Evolutionary conservation across 2,113 vertebrate species (phyloP), one percentile per base, ranked within the genome.

Genomic region (Rhodinocichla rosea): DNA sequence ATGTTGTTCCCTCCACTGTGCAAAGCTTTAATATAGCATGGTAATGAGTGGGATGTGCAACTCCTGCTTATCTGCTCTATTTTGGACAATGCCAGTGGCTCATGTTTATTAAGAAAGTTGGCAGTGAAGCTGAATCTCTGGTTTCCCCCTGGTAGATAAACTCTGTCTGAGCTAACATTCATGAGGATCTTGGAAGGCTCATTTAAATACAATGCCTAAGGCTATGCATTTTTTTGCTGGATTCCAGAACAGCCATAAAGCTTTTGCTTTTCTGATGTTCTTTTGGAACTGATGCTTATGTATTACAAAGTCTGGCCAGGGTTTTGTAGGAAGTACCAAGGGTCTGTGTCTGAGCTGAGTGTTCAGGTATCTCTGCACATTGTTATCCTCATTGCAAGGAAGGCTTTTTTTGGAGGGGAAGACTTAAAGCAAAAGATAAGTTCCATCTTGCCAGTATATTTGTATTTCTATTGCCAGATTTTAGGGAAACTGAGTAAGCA

Each of bases 21-120:
- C 65, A 90, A 90, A 94, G 96, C 91, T 95, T 96, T 92, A 93
- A 80, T 92, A 95, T 87, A 96, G 83, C 91, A 91, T 76, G 90
- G 63, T 96, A 96, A 96, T 96, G 96, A 96, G 90, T 86, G 90
- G 94, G 83, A 94, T 93, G 93, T 95, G 85, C 92, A 96, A 85
- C 84, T 97, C 97, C 89, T 57, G 62, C 89, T 98, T 97, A 97
- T 97, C 97, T 95, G 79, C 90, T 96, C 94, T 96, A 94, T 91
- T 97, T 89, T 93, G 94, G 94, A 91, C 91, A 85, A 71, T 94
- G 92, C 94, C 96, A 96, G 37, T 62, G 79, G 81, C 94, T 96
- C 95, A 63, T 94, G 94, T 95, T 97, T 96, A 94, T 97, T 97
- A 92, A 70, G 69, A 69, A 95, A 97, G 83, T 92, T 98, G 97